Evolutionary conservation across 2,113 vertebrate genomes (phyloP), one percentile per base, ranked within the genome.

Genomic region (Illadopsis cleaveri): DNA sequence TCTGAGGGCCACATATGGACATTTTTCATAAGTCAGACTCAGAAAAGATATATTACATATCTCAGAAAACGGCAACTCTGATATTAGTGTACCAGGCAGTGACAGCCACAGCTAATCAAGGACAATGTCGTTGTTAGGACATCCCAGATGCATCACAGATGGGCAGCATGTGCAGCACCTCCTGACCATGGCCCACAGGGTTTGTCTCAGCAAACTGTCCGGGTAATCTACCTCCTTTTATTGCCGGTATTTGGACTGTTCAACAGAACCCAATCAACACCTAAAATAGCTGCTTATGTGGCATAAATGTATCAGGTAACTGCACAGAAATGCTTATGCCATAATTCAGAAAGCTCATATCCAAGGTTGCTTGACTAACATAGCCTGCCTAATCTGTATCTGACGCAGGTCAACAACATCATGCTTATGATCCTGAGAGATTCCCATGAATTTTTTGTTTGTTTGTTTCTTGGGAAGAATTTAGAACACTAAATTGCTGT

Each of bases 261-360:
- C 31, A 62, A 1, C 2, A 4, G 70, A 83, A 44, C 48, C 50
- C 19, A 38, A 14, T 48, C 51, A 70, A 22, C 15, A 10, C 11
- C 28, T 61, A 69, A 48, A 27, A 28, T 1, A 1, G 27, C 27
- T 70, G 23, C 10, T 87, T 54, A 30, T 16, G 24, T 31, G 19
- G 2, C 31, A 73, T 64, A 72, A 69, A 77, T 47, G 7, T 24
- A 22, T 58, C 14, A 24, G 24, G 33, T 12, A 38, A n/a, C 38
- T 45, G 33, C 56, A 17, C 0, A 0, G 57, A 35, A 48, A 30
- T 30, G 16, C 6, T 85, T 10, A 24, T 62, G 25, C 11, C 5
- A 11, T 70, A 83, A 65, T 54, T 84, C 10, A 57, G 27, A 72
- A 76, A 82, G 60, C 6, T 61, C 15, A 11, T 66, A 53, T 64